Evolutionary conservation across 1,140 invertebrate genomes (phyloP), one percentile per base, ranked within the genome.

Genomic region (Drosophila sucinea): DNA sequence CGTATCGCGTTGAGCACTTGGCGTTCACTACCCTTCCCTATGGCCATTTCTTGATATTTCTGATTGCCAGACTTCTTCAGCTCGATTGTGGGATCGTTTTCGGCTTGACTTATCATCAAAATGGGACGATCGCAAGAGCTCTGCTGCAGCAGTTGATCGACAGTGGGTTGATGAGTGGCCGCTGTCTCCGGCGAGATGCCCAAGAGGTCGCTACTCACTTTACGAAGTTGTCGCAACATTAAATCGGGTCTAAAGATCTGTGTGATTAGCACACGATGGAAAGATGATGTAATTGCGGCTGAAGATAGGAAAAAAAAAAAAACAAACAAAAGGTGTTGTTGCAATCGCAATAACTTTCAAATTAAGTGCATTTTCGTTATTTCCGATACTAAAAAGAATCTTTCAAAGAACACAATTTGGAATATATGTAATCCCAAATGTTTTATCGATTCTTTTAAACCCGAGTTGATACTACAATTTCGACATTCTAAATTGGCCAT

Each of bases 201-300:
- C 72, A 97, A 92, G 62, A 95, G 92, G 72, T 95, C 94, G 1
- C 94, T 93, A n/a, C 95, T 94, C 92, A 97, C 97, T 60, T 94
- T 93, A 0, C 93, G 93, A 85, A 98, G 94, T 17, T 95, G 94
- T 5, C 94, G 94, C 54, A 96, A 94, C 7, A 98, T 92, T 54
- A 97, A 92, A 92, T 98, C 97, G 1, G 98, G 97, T 66, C 96
- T 93, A 4, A 98, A 92, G 1, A 96, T 94, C 93, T 98, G 96
- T 10, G 97, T 93, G 0, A 97, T 82, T 1, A 99, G 92, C n/a
- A 98, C 92, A 82, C 96, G 95, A 90, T 98, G 96, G 90, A 99
- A 98, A n/a, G 94, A 92, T 0, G 94, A 66, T 3, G 74, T 33
- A 4, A 86, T 57, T 4, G 70, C 63, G 35, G 84, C 91, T 90